phyloP scores from a whole-genome alignment of 2,888 invertebrate genomes.

The Amblyjoppa fuscipennis region DNA sequence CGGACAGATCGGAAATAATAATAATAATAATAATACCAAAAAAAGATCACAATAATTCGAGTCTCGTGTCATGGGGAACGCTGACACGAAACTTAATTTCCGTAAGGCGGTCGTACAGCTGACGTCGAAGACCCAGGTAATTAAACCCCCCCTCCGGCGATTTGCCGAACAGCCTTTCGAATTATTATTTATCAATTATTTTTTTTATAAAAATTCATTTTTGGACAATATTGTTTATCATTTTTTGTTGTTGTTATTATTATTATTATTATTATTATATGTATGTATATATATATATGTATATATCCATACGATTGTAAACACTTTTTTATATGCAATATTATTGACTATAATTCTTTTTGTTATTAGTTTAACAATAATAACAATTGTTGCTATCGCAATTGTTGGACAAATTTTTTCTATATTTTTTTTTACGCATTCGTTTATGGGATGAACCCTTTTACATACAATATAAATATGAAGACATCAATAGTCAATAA shows the following conservation, averaged over 20 bases:
- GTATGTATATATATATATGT: too few species aligned
- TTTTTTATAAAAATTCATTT: neutral
- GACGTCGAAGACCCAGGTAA: slow-evolving; percentile 97
- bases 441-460: too few species aligned
- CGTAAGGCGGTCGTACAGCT: slow-evolving; percentile 99
- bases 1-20: neutral
- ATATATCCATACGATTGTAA: too few species aligned
- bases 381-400: too few species aligned
- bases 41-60: neutral
- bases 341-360: too few species aligned
- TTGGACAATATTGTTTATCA: neutral
- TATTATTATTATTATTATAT: neutral
- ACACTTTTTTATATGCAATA: too few species aligned
- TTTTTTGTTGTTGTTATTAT: slow-evolving; percentile 2
- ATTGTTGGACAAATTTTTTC: too few species aligned
- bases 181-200: neutral
- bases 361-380: too few species aligned
- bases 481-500: too few species aligned
- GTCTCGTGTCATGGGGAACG: slow-evolving; percentile 94
- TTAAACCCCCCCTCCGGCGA: slow-evolving; percentile 13
- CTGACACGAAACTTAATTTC: slow-evolving; percentile 99
- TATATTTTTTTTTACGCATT: too few species aligned
- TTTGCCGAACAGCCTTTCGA: neutral
- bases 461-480: too few species aligned
- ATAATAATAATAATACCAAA: neutral